Conservation (phyloP, 2,888 invertebrate species). For the Ellobium chinense region DNA sequence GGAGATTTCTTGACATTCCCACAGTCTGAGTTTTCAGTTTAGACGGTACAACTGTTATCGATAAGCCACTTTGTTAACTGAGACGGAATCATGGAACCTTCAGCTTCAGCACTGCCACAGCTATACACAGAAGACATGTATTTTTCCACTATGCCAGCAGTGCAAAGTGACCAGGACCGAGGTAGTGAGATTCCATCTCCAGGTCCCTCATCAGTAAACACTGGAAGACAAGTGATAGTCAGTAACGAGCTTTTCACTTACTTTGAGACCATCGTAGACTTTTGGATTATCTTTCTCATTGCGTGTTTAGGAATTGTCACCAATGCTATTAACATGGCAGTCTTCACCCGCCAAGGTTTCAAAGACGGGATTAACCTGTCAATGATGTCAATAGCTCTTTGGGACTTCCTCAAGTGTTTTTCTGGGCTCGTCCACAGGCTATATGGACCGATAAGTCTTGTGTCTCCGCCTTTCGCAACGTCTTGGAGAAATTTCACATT, state of each 20-base stretch:
- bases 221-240: background rate
- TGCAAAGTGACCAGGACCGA: too few species aligned
- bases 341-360: slow-evolving; percentile 20
- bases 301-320: slow-evolving; percentile 1
- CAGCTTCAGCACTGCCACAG: too few species aligned
- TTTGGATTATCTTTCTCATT: slow-evolving; percentile 2
- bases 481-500: background rate
- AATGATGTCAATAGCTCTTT: background rate
- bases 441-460: background rate
- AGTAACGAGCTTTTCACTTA: background rate
- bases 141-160: too few species aligned
- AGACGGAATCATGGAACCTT: too few species aligned
- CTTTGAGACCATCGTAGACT: background rate
- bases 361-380: slow-evolving; percentile 14
- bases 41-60: too few species aligned
- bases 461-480: background rate
- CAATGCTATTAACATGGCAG: background rate
- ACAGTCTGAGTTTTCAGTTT: too few species aligned
- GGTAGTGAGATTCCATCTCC: too few species aligned
- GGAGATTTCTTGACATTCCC: too few species aligned
- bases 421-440: background rate
- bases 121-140: too few species aligned
- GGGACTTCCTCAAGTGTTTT: slow-evolving; percentile 14
- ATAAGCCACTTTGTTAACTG: too few species aligned
- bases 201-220: too few species aligned